Base-by-base conservation (phyloP, 2,797 vertebrate genomes). In the Pseudochromis fuscus region DNA sequence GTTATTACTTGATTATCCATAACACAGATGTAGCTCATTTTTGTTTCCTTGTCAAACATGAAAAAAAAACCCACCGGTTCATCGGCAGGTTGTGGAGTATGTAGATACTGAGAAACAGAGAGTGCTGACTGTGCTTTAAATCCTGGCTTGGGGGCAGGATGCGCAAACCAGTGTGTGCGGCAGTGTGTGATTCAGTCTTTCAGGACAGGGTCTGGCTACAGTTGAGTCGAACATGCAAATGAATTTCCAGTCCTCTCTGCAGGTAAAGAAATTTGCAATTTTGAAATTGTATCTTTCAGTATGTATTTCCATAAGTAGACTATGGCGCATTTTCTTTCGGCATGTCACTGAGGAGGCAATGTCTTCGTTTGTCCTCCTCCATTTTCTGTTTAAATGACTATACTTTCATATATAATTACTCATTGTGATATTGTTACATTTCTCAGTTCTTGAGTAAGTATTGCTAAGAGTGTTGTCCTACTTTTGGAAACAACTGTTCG, bases 221-320 rank as follows among this genome's bases (percentile, higher is more conserved):
- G 59, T 71, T 58, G 27, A 28, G 18, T n/a, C 38, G 45, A 82
- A 67, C 53, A 72, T 79, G 56, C 52, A 67, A 87, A 81, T 72
- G 2, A 61, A 63, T 70, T 71, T 79, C 40, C 48, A 28, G 25
- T 57, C 28, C 62, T 82, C 56, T 70, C 50, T 53, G 61, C 46
- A 58, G 66, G 71, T 53, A 33, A 57, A 37, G 21, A 25, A 77
- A 72, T 73, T 74, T 24, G 66, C 53, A 66, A 18, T 16, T 68
- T 72, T 61, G 27, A 74, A 71, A 67, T 70, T 21, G 24, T 58
- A 57, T 68, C 30, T 80, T 57, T 76, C 13, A 55, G 19, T 42
- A 28, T 59, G 40, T 44, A 67, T 79, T 67, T 53, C 46, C 18
- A 42, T 52, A 56, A 42, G 44, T 24, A 55, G 13, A 50, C 38